A percentile compares a stretch with the other conserved stretches of the same genome.
Evolutionary conservation across 2,888 invertebrate species (phyloP).

Genomic region (Chesias legatella): DNA sequence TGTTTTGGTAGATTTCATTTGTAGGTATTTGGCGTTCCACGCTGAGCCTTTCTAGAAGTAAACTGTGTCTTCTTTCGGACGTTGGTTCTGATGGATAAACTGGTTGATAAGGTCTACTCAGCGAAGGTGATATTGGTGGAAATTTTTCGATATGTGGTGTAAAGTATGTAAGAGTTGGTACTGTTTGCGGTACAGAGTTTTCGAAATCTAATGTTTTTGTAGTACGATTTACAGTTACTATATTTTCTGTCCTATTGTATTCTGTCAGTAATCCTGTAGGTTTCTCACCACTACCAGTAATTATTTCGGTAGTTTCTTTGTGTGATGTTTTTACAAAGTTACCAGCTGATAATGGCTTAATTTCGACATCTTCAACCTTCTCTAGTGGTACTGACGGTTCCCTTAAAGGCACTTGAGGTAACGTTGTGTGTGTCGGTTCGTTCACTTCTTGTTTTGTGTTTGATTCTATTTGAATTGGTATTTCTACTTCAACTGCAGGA

Average conservation of each 20-base stretch:
- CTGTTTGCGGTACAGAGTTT: conserved; percentile 52
- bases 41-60: conserved; percentile 67
- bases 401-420: conserved; percentile 48
- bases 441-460: conserved; percentile 30
- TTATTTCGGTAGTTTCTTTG: conserved; percentile 66
- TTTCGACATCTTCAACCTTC: conserved; percentile 71
- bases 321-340: conserved; percentile 61
- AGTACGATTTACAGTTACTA: conserved; percentile 68
- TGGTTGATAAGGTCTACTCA: conserved; percentile 54
- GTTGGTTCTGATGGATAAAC: conserved; percentile 51
- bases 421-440: too few relatives aligned
- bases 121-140: conserved; percentile 51
- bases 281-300: conserved; percentile 50
- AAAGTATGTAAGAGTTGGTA: conserved; percentile 65
- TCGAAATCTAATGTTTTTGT: conserved; percentile 71
- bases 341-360: conserved; percentile 67
- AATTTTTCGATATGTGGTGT: conserved; percentile 57
- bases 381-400: conserved; percentile 70
- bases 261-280: conserved; percentile 59
- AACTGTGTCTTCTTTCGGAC: conserved; percentile 67
- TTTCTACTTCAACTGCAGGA: conserved; percentile 15
- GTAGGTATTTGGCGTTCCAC: conserved; percentile 66
- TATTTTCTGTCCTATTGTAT: conserved; percentile 68
- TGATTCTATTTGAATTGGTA: conserved; percentile 25
- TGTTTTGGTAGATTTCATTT: conserved; percentile 57